These are phyloP conservation scores for Stomatorhinus walkeri DNA, from an alignment of 2,797 vertebrate species.

Conservation along the genomic window DNA sequence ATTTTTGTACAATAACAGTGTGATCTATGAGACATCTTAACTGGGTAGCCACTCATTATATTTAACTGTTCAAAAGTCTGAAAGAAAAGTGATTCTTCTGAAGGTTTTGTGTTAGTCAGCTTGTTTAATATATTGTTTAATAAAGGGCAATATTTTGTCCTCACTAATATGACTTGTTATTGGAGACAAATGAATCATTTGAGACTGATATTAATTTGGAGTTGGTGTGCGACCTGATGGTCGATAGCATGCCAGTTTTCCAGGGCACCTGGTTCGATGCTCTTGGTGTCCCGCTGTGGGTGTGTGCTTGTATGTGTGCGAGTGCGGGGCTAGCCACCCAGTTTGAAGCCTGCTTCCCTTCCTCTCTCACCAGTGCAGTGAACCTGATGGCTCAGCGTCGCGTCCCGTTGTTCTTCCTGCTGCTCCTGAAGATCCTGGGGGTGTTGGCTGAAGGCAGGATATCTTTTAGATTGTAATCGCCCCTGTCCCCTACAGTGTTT, in stretches of 20 bases:
- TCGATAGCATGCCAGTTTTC: background rate
- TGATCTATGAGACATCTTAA: background rate
- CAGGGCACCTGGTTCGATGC: background rate
- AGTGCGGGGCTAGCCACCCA: slow-evolving; percentile 27
- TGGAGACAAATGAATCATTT: background rate
- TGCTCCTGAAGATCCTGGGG: slow-evolving; percentile 52
- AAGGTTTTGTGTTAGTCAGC: background rate
- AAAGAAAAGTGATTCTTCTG: background rate
- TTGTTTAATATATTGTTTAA: background rate
- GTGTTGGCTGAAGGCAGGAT: slow-evolving; percentile 56
- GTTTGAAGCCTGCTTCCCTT: slow-evolving; percentile 19
- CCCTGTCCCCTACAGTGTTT: background rate
- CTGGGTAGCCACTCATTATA: background rate
- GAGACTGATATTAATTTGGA: background rate
- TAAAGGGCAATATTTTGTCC: background rate
- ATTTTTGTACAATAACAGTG: background rate
- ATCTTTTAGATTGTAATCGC: background rate
- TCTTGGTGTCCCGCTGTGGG: background rate
- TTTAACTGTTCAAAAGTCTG: background rate
- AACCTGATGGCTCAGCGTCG: slow-evolving; percentile 62
- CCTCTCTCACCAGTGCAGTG: slow-evolving; percentile 51
- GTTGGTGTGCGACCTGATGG: background rate
- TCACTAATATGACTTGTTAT: background rate
- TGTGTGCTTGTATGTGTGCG: background rate
- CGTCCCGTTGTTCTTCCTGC: slow-evolving; percentile 55